Conservation (phyloP, 2,113 vertebrate genomes). For the Meleagris gallopavo region DNA sequence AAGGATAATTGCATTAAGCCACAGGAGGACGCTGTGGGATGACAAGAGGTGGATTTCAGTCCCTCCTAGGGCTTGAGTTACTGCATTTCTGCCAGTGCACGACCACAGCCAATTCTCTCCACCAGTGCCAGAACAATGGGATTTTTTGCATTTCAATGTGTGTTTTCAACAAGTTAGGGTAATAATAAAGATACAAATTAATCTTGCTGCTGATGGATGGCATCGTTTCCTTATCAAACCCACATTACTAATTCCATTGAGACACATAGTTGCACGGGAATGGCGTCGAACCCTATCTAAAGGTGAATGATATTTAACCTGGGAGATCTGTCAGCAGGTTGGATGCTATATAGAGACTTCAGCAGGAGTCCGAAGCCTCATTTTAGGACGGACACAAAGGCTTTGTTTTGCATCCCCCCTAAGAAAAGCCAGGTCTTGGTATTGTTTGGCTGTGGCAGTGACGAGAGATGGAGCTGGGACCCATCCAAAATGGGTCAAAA, state of each 20-base stretch:
- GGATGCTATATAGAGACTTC: fast-evolving
- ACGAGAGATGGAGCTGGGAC: neutral
- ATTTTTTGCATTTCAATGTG: neutral
- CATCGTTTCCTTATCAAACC: neutral
- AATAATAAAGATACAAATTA: neutral
- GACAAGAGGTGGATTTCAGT: neutral
- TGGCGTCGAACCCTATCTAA: neutral
- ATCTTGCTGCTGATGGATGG: neutral
- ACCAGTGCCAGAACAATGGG: neutral
- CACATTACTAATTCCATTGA: fast-evolving
- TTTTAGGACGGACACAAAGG: fast-evolving
- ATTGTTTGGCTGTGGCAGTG: fast-evolving
- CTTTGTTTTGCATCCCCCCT: neutral
- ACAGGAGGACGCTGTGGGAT: slow-evolving; percentile 53
- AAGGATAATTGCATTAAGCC: neutral
- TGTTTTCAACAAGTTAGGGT: neutral
- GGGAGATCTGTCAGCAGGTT: fast-evolving
- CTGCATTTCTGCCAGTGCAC: fast-evolving
- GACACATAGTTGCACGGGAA: neutral
- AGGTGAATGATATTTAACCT: neutral
- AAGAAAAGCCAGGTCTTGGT: neutral
- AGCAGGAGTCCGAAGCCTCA: neutral
- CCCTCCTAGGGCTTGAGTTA: neutral
- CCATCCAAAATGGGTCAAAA: fast-evolving
- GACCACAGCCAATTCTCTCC: neutral